A percentile compares a stretch with the other conserved stretches of the same genome.
These are phyloP conservation scores for Andrena fulva DNA, from an alignment of 2,888 invertebrate genomes.

Conservation along the genomic window DNA sequence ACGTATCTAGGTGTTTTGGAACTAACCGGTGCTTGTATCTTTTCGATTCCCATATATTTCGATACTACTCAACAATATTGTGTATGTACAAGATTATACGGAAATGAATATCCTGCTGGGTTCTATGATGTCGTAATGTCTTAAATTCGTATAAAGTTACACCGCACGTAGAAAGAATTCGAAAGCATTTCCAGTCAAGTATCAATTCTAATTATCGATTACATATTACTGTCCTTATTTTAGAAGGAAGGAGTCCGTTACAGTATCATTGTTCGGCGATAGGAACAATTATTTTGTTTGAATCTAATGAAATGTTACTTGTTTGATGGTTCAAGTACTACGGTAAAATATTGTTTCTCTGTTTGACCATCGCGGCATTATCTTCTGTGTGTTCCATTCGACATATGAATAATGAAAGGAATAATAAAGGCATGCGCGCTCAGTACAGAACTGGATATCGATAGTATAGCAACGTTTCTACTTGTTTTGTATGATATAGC, in stretches of 20 bases:
- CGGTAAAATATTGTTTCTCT: slow-evolving; percentile 36
- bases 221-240: not conserved
- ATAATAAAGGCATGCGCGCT: slow-evolving; percentile 38
- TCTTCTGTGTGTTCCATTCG: slow-evolving; percentile 71
- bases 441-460: not conserved
- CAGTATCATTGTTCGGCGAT: not conserved
- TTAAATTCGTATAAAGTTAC: slow-evolving; percentile 14
- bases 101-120: slow-evolving; percentile 12
- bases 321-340: slow-evolving; percentile 11
- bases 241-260: not conserved
- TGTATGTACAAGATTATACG: slow-evolving; percentile 4
- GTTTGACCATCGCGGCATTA: slow-evolving; percentile 8
- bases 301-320: slow-evolving; percentile 19
- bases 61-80: not conserved
- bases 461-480: not conserved
- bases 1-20: not conserved
- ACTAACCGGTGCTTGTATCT: slow-evolving; percentile 16
- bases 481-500: too few relatives aligned
- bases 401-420: slow-evolving; percentile 58
- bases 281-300: slow-evolving; percentile 20
- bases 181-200: not conserved
- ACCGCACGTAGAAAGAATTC: not conserved
- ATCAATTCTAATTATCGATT: not conserved
- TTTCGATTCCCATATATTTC: not conserved
- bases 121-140: slow-evolving; percentile 15